Base-by-base conservation (phyloP, 2,888 invertebrate species). In the Vanessa cardui region DNA sequence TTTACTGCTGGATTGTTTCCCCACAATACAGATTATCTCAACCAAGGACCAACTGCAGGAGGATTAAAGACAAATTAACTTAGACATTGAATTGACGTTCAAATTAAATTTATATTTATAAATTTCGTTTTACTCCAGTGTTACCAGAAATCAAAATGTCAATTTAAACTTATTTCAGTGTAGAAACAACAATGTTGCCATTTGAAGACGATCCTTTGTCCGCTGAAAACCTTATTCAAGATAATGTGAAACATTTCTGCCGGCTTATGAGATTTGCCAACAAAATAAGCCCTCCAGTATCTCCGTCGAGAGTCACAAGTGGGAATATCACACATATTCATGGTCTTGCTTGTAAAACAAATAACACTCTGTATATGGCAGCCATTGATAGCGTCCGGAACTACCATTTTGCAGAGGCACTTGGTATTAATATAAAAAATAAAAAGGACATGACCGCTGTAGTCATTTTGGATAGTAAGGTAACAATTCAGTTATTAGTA, bases 341-440 rank as follows among this genome's bases (percentile, higher is more conserved):
- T 1, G 94, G 94, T 0, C 77, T 94, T 39, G 86, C 91, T 0
- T 95, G 95, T 76, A 76, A 79, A 1, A 77, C 80, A 0, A 92
- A 92, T 73, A 80, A 81, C 49, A 88, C 82, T 49, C 64, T 92
- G 65, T 82, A 90, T 62, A 86, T 92, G 72, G 86, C 97, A 46
- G 96, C 96, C 0, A 93, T 98, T 75, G 97, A 98, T 81, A 96
- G 96, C 74, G 84, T 95, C 1, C 88, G 94, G 63, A 96, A 96
- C 80, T 94, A 94, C 74, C 94, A 96, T 78, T 96, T 97, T 80
- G 96, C 96, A 0, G 95, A 96, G 80, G 94, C 94, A 31, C 93
- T 97, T 6, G 97, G 97, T 2, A 93, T 97, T 26, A 95, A 97
- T 83, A 86, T 96, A 45, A 83, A 86, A 15, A 93, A 90, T 52